phyloP scores from a whole-genome alignment of 64 coral and sea anemone genomes.

The Porites lutea region DNA sequence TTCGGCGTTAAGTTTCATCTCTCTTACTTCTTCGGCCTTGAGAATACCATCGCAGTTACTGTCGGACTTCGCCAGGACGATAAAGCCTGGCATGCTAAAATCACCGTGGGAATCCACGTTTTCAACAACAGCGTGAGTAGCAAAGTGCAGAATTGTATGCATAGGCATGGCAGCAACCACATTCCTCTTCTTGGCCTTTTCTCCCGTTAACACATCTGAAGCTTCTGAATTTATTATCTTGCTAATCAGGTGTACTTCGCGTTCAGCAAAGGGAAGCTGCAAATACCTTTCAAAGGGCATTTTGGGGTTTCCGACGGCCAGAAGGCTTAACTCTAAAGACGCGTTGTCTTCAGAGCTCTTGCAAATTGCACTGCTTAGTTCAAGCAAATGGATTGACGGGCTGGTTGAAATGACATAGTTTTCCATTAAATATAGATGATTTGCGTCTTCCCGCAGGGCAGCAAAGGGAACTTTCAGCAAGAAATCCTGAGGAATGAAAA shows the following conservation, averaged over 20 bases:
- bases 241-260: slow-evolving; percentile 68
- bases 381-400: slow-evolving; percentile 61
- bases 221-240: slow-evolving; percentile 42
- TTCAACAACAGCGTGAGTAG: slow-evolving; percentile 62
- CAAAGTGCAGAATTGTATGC: slow-evolving; percentile 72
- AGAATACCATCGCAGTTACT: slow-evolving; percentile 57
- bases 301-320: slow-evolving; percentile 73
- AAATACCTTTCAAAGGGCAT: slow-evolving; percentile 57
- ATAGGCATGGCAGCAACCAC: slow-evolving; percentile 58
- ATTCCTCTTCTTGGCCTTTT: slow-evolving; percentile 46
- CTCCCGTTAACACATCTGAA: slow-evolving; percentile 62
- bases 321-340: slow-evolving; percentile 44
- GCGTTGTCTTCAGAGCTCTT: neutral
- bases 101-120: slow-evolving; percentile 56
- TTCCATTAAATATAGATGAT: slow-evolving; percentile 14
- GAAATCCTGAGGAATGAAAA: slow-evolving; percentile 57
- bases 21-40: slow-evolving; percentile 60
- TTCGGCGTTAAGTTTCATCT: slow-evolving; percentile 63
- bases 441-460: neutral
- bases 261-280: slow-evolving; percentile 46
- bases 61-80: slow-evolving; percentile 56
- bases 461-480: slow-evolving; percentile 54
- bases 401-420: slow-evolving; percentile 33
- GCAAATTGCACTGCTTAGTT: slow-evolving; percentile 32
- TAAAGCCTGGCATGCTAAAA: slow-evolving; percentile 68